Conservation (phyloP, 2,888 invertebrate species). For the Ochlodes sylvanus region DNA sequence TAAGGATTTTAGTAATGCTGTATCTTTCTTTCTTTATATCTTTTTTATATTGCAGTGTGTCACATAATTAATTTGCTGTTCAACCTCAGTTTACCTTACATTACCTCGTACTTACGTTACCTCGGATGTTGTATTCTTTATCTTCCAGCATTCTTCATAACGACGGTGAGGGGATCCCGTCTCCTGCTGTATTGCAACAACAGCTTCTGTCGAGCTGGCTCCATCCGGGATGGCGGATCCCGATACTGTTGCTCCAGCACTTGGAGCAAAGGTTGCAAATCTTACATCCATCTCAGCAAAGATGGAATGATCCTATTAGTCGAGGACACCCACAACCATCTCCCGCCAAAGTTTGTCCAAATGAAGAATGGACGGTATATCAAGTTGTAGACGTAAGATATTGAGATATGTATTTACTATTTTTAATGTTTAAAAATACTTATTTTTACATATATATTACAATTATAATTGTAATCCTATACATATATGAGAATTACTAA, state of each 20-base stretch:
- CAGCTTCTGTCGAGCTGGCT: conserved; percentile 10
- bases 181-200: conserved; percentile 11
- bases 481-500: too few species aligned
- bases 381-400: neutral
- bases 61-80: too few species aligned
- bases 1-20: too few species aligned
- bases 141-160: conserved; percentile 50
- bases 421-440: too few species aligned
- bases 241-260: conserved; percentile 19
- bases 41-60: too few species aligned
- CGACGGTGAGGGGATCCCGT: conserved; percentile 18
- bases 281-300: conserved; percentile 21
- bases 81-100: too few species aligned
- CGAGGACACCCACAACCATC: conserved; percentile 41
- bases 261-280: conserved; percentile 11
- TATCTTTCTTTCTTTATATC: too few species aligned
- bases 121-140: neutral
- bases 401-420: too few species aligned
- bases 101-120: neutral
- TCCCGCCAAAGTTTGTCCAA: conserved; percentile 13
- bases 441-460: too few species aligned
- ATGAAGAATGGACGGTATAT: conserved; percentile 13
- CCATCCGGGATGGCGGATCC: conserved; percentile 17
- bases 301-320: conserved; percentile 37
- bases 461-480: too few species aligned